Evolutionary conservation across 2,888 invertebrate genomes (phyloP).

Genomic region (Siphlonurus alternatus): DNA sequence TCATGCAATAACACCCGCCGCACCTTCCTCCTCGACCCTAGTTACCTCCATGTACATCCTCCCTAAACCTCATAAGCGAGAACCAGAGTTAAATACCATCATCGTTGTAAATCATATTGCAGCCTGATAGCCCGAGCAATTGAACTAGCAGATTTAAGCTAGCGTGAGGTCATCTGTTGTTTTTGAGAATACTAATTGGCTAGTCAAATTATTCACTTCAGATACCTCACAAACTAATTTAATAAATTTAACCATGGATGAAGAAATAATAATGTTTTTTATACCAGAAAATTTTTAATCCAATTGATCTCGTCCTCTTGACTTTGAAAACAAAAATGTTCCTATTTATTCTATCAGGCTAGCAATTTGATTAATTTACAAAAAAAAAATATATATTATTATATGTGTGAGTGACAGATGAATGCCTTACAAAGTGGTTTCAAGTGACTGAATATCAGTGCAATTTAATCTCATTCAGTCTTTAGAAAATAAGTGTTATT

Average conservation of each 20-base stretch:
- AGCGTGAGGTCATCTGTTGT: conserved; percentile 3
- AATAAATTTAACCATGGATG: background rate
- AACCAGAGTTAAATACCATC: conserved; percentile 13
- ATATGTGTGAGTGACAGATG: conserved; percentile 13
- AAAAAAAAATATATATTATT: conserved; percentile 2
- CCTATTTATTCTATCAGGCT: conserved; percentile 12
- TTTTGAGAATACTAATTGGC: conserved; percentile 9
- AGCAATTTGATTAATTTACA: conserved; percentile 14
- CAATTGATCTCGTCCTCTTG: background rate
- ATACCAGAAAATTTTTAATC: background rate
- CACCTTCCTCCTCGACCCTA: conserved; percentile 13
- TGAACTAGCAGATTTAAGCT: background rate
- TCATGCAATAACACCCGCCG: conserved; percentile 66
- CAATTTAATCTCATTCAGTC: conserved; percentile 12
- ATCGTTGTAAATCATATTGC: conserved; percentile 13
- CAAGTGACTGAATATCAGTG: conserved; percentile 14
- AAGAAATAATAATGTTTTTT: background rate
- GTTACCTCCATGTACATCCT: conserved; percentile 11
- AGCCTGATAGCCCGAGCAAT: conserved; percentile 11
- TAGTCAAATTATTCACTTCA: conserved; percentile 10
- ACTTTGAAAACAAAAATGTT: conserved; percentile 9
- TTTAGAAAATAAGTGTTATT: conserved; percentile 9
- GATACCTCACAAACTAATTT: background rate
- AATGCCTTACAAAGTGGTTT: conserved; percentile 12
- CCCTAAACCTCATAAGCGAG: conserved; percentile 12